Percentiles rank a stretch among this genome's conserved stretches.
Evolutionary conservation across 2,888 invertebrate genomes (phyloP).

Genomic region (Drosophila paracracens): DNA sequence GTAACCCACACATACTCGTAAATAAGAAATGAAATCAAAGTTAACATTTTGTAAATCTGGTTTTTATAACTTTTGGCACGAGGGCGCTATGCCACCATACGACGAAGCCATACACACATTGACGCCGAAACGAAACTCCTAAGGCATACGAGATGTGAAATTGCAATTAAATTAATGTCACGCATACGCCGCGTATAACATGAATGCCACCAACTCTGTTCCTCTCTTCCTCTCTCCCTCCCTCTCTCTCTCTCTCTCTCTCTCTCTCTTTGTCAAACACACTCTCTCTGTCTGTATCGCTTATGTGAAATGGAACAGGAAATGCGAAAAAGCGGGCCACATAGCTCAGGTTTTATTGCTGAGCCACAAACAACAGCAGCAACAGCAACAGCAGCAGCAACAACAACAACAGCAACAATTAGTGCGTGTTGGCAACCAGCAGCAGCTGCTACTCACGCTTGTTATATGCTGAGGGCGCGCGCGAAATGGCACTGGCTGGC

Average conservation of each 20-base stretch:
- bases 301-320: constrained; percentile 54
- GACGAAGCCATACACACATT: neutral
- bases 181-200: constrained; percentile 75
- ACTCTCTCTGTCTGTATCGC: neutral
- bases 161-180: constrained; percentile 81
- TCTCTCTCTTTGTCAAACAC: neutral
- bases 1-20: constrained; percentile 64
- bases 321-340: constrained; percentile 58
- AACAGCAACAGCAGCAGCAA: constrained; percentile 40
- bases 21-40: constrained; percentile 81
- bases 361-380: constrained; percentile 69
- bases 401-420: constrained; percentile 67
- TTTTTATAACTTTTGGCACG: constrained; percentile 72
- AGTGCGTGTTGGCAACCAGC: constrained; percentile 78
- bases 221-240: neutral
- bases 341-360: constrained; percentile 75
- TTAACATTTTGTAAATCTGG: constrained; percentile 81
- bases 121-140: constrained; percentile 13
- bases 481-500: neutral
- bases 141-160: constrained; percentile 64
- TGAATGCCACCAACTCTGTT: constrained; percentile 18
- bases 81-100: constrained; percentile 10
- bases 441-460: constrained; percentile 60
- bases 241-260: neutral
- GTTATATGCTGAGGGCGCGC: constrained; percentile 24